Evolutionary conservation across 1,140 invertebrate genomes (phyloP), one percentile per base, ranked within the genome.

Genomic region (Drosophila parabipectinata): DNA sequence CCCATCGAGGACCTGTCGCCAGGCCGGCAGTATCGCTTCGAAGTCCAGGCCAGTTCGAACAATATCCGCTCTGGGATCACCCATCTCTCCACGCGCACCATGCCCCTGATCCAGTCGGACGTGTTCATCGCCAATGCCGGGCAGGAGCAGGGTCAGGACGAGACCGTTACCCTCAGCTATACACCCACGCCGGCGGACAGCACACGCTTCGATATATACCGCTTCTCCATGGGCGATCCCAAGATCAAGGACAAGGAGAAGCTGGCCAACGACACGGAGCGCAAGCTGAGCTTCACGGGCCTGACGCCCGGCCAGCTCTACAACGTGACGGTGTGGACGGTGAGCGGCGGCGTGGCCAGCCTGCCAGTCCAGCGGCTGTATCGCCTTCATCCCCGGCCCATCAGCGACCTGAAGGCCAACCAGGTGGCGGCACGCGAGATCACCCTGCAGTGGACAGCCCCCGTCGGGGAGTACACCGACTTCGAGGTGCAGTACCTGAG

Each of bases 321-420:
- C 92, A 97, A 98, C 92, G 96, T 98, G 52, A 97, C 97, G n/a
- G 96, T 97, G 69, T 98, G 97, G 97, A 98, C 97, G 2, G 96
- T 98, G 3, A 96, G 96, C 57, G 95, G 95, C 68, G 95, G 95
- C 79, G 96, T 98, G 7, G 94, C 95, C 62, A 97, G 96, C 91
- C 94, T 96, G 91, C 97, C 97, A 4, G 93, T 98, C 44, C 94
- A 96, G 79, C 93, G 96, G 21, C 96, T 97, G 84, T 96, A 97
- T 87, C 93, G 97, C 48, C 93, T 98, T 58, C 95, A 96, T 94
- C 97, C 97, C 3, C 96, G 97, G 85, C 94, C 96, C 21, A 96
- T 98, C 44, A 94, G 94, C 0, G 92, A 93, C 12, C 95, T 98
- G 26, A 95, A 95, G 89, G 96, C 97, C 1, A 94, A 95, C 0